These are phyloP conservation scores for Leucozona laternaria DNA, from an alignment of 2,888 invertebrate genomes.

Conservation along the genomic window DNA sequence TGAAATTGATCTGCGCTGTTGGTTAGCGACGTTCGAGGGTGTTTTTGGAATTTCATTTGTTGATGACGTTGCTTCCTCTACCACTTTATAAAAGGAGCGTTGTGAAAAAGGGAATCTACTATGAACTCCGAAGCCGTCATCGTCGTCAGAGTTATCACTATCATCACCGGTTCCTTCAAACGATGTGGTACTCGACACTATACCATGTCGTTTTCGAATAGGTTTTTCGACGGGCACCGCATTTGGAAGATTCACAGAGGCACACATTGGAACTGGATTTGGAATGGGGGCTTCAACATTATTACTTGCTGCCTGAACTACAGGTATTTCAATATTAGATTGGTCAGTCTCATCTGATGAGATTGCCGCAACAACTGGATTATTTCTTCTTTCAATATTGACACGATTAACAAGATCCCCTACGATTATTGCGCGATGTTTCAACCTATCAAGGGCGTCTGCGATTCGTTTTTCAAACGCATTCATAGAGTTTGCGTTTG, in stretches of 20 bases:
- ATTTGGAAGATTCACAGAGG: neutral
- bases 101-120: slow-evolving; percentile 7
- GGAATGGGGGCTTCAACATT: neutral
- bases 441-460: slow-evolving; percentile 6
- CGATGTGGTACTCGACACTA: slow-evolving; percentile 60
- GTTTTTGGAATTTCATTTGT: slow-evolving; percentile 48
- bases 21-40: slow-evolving; percentile 13
- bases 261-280: neutral
- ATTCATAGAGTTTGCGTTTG: neutral
- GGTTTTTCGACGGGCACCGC: neutral
- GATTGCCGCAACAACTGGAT: slow-evolving; percentile 22
- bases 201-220: slow-evolving; percentile 26
- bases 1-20: slow-evolving; percentile 36
- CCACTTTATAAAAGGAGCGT: slow-evolving; percentile 39
- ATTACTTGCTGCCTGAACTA: neutral
- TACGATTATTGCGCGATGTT: slow-evolving; percentile 24
- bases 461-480: neutral
- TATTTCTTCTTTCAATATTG: neutral
- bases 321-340: neutral
- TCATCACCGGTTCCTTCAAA: slow-evolving; percentile 20
- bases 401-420: neutral
- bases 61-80: slow-evolving; percentile 66
- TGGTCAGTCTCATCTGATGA: slow-evolving; percentile 42
- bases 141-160: slow-evolving; percentile 49
- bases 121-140: neutral